phyloP scores from a whole-genome alignment of 2,113 vertebrate species.

The Callithrix jacchus region DNA sequence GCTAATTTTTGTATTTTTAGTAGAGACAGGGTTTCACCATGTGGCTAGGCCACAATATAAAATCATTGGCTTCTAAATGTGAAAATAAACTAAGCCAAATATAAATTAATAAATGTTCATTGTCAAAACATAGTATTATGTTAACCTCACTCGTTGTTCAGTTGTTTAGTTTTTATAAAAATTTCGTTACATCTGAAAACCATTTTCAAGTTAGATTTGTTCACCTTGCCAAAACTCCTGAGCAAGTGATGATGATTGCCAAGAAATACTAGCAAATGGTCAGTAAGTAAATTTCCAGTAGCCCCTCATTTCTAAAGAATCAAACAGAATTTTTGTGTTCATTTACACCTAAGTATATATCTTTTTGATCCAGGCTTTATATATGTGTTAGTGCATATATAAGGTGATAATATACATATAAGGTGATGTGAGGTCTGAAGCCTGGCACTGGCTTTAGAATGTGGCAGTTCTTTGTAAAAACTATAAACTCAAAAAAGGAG shows the following conservation, averaged over 20 bases:
- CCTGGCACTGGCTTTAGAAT: not conserved
- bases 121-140: constrained; percentile 32
- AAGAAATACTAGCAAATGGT: constrained; percentile 32
- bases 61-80: not conserved
- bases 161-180: constrained; percentile 36
- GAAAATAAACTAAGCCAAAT: constrained; percentile 20
- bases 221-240: constrained; percentile 45
- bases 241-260: not conserved
- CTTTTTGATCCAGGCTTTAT: not conserved
- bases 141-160: constrained; percentile 12
- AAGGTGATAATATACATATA: not conserved
- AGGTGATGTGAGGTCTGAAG: not conserved
- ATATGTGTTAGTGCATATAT: not conserved
- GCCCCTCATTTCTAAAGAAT: constrained; percentile 14
- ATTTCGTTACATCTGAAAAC: constrained; percentile 26
- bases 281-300: constrained; percentile 22
- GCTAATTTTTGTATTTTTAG: no score
- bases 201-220: not conserved
- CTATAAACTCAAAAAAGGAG: not conserved
- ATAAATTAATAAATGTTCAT: not conserved
- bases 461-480: not conserved
- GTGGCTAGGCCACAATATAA: not conserved
- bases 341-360: not conserved
- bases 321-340: not conserved
- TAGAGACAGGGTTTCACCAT: no score